Base-by-base conservation (phyloP, 1,140 invertebrate species). In the Dinoponera quadriceps region DNA sequence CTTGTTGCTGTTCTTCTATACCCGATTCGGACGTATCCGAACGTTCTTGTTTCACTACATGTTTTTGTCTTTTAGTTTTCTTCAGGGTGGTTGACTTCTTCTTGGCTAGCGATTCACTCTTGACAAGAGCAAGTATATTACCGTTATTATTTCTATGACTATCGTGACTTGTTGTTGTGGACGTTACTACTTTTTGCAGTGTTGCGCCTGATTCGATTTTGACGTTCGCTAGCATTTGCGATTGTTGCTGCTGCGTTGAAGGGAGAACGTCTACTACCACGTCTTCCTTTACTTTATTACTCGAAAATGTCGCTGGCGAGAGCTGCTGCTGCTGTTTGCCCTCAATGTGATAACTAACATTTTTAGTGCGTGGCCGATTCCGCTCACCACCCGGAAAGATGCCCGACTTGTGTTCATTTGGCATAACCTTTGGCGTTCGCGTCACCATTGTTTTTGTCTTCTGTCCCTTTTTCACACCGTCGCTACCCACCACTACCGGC, bases 311-410 rank as follows among this genome's bases (percentile, higher is more conserved):
- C 13, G 95, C 92, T 54, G 94, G 82, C 72, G 93, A 68, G 7
- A 94, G 49, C 83, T 94, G 91, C 74, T 92, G 49, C 83, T 94
- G 91, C 74, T 92, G 73, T 88, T 95, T 91, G 68, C 94, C 95
- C 88, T 95, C 94, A n/a, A 96, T 92, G 74, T 96, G 95, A 90
- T 96, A 96, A 85, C 94, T 95, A 0, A 96, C 96, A 74, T 96
- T 96, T 88, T 96, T 96, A 0, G 95, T 96, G 55, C 95, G 91
- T 11, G 95, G 95, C 65, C 95, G 90, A 68, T 95, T 95, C 69
- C 95, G 90, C 78, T 95, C 95, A 16, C 94, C 92, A 4, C 94
- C 93, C 0, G 91, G 89, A 27, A 94, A 94, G 4, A 93, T 86
- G 0, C 93, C 91, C 22, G 92, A 57, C 88, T 94, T 93, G 83